Evolutionary conservation across 2,797 vertebrate genomes (phyloP).

Genomic region (Poecilia gillii): DNA sequence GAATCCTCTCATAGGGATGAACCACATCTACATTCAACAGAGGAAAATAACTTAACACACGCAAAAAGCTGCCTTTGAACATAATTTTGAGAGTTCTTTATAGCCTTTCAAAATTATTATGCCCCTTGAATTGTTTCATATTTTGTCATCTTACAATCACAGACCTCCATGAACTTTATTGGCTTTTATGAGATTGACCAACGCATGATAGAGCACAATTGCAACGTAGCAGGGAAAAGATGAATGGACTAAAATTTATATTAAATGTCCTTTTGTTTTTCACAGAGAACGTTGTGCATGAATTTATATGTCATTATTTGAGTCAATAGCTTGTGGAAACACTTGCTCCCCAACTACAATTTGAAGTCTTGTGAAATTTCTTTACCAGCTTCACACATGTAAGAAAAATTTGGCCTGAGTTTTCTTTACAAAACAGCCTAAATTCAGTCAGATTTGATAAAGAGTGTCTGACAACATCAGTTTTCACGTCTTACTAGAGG

Average conservation of each 20-base stretch:
- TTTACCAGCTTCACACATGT: too few species aligned
- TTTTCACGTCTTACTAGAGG: too few species aligned
- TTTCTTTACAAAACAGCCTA: too few species aligned
- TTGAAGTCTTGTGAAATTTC: not conserved
- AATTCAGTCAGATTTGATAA: too few species aligned
- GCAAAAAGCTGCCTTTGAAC: too few species aligned
- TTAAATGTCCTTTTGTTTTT: not conserved
- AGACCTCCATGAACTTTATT: not conserved
- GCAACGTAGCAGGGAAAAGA: not conserved
- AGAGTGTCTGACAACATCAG: too few species aligned
- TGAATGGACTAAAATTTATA: not conserved
- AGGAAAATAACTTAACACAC: not conserved
- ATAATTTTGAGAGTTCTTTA: too few species aligned
- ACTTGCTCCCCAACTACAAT: not conserved
- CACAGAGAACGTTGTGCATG: not conserved
- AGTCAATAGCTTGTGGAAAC: not conserved
- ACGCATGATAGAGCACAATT: not conserved
- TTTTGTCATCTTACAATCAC: too few species aligned
- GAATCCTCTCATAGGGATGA: not conserved
- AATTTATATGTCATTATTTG: not conserved
- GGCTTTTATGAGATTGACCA: not conserved
- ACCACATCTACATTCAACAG: not conserved
- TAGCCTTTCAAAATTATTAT: not conserved
- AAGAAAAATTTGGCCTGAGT: too few species aligned
- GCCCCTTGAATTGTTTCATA: too few species aligned